Conservation (phyloP, 2,888 invertebrate genomes). For the Bruchidius siliquastri region DNA sequence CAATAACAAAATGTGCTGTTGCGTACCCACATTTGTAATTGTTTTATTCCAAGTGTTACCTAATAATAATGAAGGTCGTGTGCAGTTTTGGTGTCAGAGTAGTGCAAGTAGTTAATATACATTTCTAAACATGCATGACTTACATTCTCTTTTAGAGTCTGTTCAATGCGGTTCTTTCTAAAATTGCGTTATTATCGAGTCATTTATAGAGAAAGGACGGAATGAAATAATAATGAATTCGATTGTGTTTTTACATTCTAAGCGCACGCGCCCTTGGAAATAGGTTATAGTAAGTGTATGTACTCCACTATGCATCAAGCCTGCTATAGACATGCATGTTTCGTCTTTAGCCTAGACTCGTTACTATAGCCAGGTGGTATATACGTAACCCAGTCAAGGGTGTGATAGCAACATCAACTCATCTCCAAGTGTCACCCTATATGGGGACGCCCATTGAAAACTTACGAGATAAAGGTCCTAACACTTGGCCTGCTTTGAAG, state of each 20-base stretch:
- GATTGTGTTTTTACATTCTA: constrained; percentile 1
- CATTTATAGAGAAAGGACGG: background rate
- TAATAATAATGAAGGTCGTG: constrained; percentile 37
- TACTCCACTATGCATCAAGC: too few relatives aligned
- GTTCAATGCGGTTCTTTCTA: background rate
- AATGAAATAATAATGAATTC: background rate
- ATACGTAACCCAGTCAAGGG: too few relatives aligned
- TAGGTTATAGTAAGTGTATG: too few relatives aligned
- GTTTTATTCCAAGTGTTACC: constrained; percentile 29
- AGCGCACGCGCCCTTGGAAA: background rate
- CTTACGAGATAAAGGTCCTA: too few relatives aligned
- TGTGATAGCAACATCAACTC: too few relatives aligned
- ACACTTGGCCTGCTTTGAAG: too few relatives aligned
- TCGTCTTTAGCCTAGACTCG: too few relatives aligned
- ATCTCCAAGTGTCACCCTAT: too few relatives aligned
- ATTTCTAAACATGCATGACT: constrained; percentile 29
- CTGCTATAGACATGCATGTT: too few relatives aligned
- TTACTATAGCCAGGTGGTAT: too few relatives aligned
- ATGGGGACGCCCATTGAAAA: too few relatives aligned
- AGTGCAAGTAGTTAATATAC: constrained; percentile 33
- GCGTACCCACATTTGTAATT: constrained; percentile 31
- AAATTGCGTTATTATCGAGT: background rate
- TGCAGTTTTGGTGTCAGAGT: constrained; percentile 31
- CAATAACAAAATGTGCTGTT: constrained; percentile 29
- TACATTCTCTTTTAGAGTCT: constrained; percentile 24